A percentile compares a stretch with the other conserved stretches of the same genome.
phyloP scores from a whole-genome alignment of 2,113 vertebrate genomes.

The Dicaeum eximium region DNA sequence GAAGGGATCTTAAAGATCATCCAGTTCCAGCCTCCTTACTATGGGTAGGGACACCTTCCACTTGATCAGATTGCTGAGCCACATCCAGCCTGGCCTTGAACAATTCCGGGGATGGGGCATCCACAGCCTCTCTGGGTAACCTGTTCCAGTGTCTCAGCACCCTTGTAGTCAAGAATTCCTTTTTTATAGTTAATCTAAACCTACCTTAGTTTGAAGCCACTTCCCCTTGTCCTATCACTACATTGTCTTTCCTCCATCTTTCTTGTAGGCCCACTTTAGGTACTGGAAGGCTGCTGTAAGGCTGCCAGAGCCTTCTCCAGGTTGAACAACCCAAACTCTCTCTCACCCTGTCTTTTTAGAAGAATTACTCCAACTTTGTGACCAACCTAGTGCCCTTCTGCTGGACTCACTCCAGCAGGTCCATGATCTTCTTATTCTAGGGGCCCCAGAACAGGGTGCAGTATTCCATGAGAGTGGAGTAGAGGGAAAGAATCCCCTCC shows the following conservation, averaged over 20 bases:
- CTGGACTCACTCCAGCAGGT: neutral
- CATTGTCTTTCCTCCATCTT: neutral
- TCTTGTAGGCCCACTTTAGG: neutral
- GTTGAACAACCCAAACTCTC: neutral
- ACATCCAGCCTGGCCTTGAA: neutral
- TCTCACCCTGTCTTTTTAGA: neutral
- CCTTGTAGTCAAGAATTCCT: neutral
- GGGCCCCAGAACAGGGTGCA: neutral
- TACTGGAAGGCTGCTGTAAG: neutral
- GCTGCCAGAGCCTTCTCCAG: neutral
- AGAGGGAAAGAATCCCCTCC: neutral
- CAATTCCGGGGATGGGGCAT: neutral
- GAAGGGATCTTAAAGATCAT: neutral
- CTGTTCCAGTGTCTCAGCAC: neutral
- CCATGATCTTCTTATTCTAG: rapidly evolving
- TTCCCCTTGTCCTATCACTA: neutral
- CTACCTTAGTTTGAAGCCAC: neutral
- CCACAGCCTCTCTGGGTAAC: neutral
- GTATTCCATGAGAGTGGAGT: neutral
- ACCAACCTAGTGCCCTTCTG: neutral
- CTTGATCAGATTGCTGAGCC: neutral
- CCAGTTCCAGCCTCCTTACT: neutral
- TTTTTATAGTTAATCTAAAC: neutral
- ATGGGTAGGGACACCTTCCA: neutral
- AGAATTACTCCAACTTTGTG: neutral